Evolutionary conservation across 2,797 vertebrate genomes (phyloP).

Genomic region (Columba guinea): DNA sequence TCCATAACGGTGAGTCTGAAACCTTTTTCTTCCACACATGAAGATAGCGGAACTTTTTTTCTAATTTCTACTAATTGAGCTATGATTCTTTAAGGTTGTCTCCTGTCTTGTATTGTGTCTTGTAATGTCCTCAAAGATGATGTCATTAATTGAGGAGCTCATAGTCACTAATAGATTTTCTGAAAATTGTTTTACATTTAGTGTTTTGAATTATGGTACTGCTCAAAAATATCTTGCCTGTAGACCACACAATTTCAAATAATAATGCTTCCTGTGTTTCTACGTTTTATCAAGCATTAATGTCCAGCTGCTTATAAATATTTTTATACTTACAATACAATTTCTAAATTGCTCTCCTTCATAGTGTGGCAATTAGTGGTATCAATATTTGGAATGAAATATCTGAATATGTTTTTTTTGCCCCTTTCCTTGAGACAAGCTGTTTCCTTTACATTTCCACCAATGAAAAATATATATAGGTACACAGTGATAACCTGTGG

Average conservation of each 20-base stretch:
- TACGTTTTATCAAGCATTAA: background rate
- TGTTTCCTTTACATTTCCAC: background rate
- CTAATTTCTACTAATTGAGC: slow-evolving; percentile 24
- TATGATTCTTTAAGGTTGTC: slow-evolving; percentile 6
- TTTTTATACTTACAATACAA: background rate
- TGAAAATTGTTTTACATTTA: background rate
- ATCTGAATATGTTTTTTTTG: background rate
- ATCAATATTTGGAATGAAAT: background rate
- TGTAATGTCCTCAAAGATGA: slow-evolving; percentile 5
- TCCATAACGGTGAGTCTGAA: background rate
- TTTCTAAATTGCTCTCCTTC: background rate
- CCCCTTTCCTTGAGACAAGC: background rate
- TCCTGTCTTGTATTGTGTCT: background rate
- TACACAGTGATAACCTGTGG: background rate
- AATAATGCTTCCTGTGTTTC: background rate
- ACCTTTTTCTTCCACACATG: background rate
- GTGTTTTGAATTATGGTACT: background rate
- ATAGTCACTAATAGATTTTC: background rate
- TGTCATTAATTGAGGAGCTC: background rate
- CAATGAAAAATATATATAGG: background rate
- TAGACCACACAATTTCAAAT: background rate
- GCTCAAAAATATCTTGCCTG: background rate
- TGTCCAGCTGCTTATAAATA: background rate
- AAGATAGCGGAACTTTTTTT: slow-evolving; percentile 6
- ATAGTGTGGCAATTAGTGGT: background rate